Base-by-base conservation (phyloP, 2,797 vertebrate species). In the Acestrorhynchus altus region DNA sequence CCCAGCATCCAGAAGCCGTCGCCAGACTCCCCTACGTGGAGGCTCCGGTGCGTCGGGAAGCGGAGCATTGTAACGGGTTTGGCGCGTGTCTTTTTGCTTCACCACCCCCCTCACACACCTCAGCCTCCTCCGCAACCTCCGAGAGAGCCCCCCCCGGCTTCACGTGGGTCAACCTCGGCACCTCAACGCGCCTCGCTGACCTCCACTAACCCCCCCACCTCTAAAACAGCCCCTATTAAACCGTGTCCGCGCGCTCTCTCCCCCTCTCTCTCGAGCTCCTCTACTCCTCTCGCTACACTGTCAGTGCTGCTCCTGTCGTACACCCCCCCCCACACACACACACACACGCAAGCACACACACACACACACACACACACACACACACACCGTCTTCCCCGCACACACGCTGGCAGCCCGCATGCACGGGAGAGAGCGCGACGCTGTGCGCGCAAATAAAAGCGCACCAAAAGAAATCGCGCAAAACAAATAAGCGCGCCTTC, bases 11-110 rank as follows among this genome's bases (percentile, higher is more conserved):
- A 92, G 59, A 94, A 93, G 95, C 92, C 93, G 92, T 92, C 92
- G 93, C 93, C 92, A 91, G 94, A 94, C 95, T 95, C 95, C 96
- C 94, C 95, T 94, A 90, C 96, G 94, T 95, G 95, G 93, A 35
- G 31, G 31, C 28, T 61, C 59, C 59, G 59, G 31, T 31, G 57
- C 26, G 26, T 9, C 18, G 31, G 16, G 59, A 4, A 1, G n/a
- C 59, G 59, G 56, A 28, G 56, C 56, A 31, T 59, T 10, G 59
- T 11, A 60, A 28, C 57, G 9, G 10, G 22, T 4, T 24, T 22
- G 9, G 20, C 22, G 9, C n/a, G 18, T 52, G 3, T 52, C 13
- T 52, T 8, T 10, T 47, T 4, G 4, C 2, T 0, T 6, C 31
- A 35, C 31, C 31, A 2, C 31, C 6, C 31, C 31, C 2, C 31